Conservation (phyloP, 2,888 invertebrate species). For the Plebejus anna region DNA sequence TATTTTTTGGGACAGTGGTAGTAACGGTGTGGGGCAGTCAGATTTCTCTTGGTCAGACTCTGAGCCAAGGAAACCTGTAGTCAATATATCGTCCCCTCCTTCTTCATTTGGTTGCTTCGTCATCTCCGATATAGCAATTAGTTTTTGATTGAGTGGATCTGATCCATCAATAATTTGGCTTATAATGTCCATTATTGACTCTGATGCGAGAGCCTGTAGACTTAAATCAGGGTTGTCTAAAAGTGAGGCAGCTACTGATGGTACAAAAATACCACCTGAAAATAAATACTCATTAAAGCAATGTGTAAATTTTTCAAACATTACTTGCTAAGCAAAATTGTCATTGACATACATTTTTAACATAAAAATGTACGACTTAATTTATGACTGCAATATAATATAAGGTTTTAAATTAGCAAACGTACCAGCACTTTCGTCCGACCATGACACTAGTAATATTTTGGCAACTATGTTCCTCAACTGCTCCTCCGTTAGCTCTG, state of each 20-base stretch:
- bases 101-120: slow-evolving; percentile 71
- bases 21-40: slow-evolving; percentile 68
- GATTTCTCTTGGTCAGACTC: slow-evolving; percentile 61
- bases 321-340: background rate
- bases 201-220: slow-evolving; percentile 80
- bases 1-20: slow-evolving; percentile 65
- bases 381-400: slow-evolving; percentile 19
- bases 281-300: background rate
- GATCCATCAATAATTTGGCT: slow-evolving; percentile 78
- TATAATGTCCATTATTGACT: slow-evolving; percentile 84
- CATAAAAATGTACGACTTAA: background rate
- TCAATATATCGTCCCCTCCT: slow-evolving; percentile 60
- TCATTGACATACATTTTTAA: background rate
- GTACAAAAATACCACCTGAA: slow-evolving; percentile 76
- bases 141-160: slow-evolving; percentile 78
- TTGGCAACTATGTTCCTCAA: slow-evolving; percentile 82
- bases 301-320: background rate
- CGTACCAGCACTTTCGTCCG: slow-evolving; percentile 77
- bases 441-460: slow-evolving; percentile 87
- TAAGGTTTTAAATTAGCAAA: background rate
- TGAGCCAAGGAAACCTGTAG: slow-evolving; percentile 55
- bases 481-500: slow-evolving; percentile 83
- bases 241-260: slow-evolving; percentile 76
- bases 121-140: slow-evolving; percentile 63
- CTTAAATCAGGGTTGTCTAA: slow-evolving; percentile 73